Conservation (phyloP, 2,888 invertebrate genomes). For the Rotaria sp. region DNA sequence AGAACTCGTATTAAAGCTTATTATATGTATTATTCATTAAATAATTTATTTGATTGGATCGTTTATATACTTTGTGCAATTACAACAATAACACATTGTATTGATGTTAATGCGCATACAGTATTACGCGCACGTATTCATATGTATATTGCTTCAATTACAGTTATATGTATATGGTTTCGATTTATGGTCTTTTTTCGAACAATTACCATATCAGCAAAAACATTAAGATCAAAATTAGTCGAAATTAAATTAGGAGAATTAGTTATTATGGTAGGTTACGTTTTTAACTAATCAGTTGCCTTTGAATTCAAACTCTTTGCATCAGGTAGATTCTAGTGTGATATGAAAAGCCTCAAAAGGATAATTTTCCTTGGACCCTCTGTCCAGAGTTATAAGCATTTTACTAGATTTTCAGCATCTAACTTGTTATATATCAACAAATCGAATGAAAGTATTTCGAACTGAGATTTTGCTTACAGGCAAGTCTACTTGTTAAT, state of each 20-base stretch:
- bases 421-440: too few species aligned
- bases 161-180: slow-evolving; percentile 19
- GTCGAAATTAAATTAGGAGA: slow-evolving; percentile 28
- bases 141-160: slow-evolving; percentile 24
- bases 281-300: too few species aligned
- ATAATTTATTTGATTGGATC: slow-evolving; percentile 22
- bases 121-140: slow-evolving; percentile 6
- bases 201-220: neutral
- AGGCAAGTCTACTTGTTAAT: too few species aligned
- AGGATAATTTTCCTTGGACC: too few species aligned
- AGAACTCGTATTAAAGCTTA: slow-evolving; percentile 5
- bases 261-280: slow-evolving; percentile 31
- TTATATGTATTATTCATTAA: slow-evolving; percentile 25
- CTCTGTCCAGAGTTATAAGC: too few species aligned
- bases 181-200: slow-evolving; percentile 26
- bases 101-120: neutral
- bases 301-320: too few species aligned
- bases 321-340: too few species aligned
- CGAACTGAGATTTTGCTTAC: too few species aligned
- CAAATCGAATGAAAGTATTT: too few species aligned
- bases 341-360: too few species aligned
- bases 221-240: slow-evolving; percentile 26
- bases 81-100: neutral
- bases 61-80: neutral
- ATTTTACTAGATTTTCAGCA: too few species aligned